Evolutionary conservation across 1,140 invertebrate species (phyloP).

Genomic region (Bombyx mandarina): DNA sequence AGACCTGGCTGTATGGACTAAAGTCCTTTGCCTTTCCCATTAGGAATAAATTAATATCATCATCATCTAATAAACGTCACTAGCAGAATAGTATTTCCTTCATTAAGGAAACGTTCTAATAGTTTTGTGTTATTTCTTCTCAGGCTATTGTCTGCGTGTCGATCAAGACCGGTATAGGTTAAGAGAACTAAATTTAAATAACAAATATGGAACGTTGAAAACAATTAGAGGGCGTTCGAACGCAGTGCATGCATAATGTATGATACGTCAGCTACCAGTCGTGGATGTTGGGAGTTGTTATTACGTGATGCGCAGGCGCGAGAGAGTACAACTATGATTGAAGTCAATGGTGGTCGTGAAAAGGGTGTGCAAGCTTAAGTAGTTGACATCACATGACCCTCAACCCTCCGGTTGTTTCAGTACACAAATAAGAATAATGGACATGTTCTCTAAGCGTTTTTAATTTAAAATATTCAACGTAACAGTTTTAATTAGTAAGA

Average conservation of each 20-base stretch:
- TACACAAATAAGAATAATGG: too few relatives aligned
- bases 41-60: too few relatives aligned
- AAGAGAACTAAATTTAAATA: conserved; percentile 21
- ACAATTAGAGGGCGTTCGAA: conserved; percentile 31
- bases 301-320: conserved; percentile 40
- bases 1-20: too few relatives aligned
- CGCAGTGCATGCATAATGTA: conserved; percentile 38
- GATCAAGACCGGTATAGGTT: conserved; percentile 9
- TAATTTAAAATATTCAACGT: too few relatives aligned
- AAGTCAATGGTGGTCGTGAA: conserved; percentile 56
- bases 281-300: conserved; percentile 40
- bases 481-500: too few relatives aligned
- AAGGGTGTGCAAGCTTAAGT: conserved; percentile 64
- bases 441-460: too few relatives aligned
- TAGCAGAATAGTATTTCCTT: conserved; percentile 46
- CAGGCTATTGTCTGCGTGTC: background rate
- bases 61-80: conserved; percentile 62
- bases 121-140: conserved; percentile 14
- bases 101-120: conserved; percentile 38
- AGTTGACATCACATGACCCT: conserved; percentile 27
- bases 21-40: too few relatives aligned
- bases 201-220: conserved; percentile 27
- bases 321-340: conserved; percentile 39
- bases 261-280: conserved; percentile 46
- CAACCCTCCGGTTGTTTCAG: conserved; percentile 1